Conservation (phyloP, 2,113 vertebrate genomes). For the Leucoraja erinaceus region DNA sequence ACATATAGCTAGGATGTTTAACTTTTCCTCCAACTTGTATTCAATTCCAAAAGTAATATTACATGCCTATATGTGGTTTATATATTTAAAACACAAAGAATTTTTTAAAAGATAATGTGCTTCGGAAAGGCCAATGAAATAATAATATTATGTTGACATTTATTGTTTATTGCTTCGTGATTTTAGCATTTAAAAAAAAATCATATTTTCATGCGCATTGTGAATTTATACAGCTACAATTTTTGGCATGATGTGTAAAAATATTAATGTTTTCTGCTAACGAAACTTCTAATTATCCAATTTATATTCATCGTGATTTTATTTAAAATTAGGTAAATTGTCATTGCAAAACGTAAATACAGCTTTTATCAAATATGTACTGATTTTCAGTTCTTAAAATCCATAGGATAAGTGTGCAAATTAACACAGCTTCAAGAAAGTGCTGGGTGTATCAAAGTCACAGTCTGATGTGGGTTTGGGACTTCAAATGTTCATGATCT, state of each 20-base stretch:
- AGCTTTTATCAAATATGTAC: background rate
- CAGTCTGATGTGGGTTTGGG: too few relatives aligned
- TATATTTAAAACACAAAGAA: background rate
- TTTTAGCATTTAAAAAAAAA: background rate
- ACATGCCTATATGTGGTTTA: conserved; percentile 15
- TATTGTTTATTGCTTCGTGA: background rate
- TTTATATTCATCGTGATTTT: too few relatives aligned
- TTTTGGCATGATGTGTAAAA: background rate
- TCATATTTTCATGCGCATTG: background rate
- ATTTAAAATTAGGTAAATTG: background rate
- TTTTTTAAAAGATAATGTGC: conserved; percentile 9
- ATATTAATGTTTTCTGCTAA: background rate
- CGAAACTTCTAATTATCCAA: too few relatives aligned
- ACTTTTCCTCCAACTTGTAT: conserved; percentile 24
- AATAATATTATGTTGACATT: background rate
- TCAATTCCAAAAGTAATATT: conserved; percentile 35
- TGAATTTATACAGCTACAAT: background rate
- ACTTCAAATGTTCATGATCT: too few relatives aligned
- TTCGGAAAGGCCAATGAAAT: background rate
- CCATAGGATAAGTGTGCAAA: background rate
- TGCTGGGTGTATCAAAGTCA: too few relatives aligned
- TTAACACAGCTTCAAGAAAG: too few relatives aligned
- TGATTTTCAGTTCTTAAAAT: background rate
- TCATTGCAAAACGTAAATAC: background rate
- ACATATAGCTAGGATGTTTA: conserved; percentile 28